These are phyloP conservation scores for Cranoglanis bouderius DNA, from an alignment of 2,113 vertebrate genomes.

Conservation along the genomic window DNA sequence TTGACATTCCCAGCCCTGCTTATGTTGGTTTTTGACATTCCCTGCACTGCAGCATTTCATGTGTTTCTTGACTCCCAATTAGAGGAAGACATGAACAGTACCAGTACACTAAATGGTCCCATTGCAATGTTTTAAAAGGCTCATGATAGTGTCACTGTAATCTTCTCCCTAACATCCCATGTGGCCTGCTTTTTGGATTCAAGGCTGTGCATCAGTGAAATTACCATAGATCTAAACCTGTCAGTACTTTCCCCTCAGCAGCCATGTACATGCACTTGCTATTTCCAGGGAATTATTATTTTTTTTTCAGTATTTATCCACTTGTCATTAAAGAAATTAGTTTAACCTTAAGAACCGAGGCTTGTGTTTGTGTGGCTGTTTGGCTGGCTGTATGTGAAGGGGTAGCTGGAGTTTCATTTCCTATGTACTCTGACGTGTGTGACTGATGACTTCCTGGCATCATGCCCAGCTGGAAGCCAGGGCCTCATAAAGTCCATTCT, in stretches of 20 bases:
- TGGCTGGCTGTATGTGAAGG: neutral
- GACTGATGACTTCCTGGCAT: conserved; percentile 30
- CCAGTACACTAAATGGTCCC: neutral
- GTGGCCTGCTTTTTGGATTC: neutral
- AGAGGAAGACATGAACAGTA: neutral
- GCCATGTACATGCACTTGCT: neutral
- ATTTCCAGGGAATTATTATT: neutral
- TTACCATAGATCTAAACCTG: conserved; percentile 3
- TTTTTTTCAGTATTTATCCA: neutral
- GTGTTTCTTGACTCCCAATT: conserved; percentile 4
- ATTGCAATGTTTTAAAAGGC: conserved; percentile 3
- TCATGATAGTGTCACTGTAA: neutral
- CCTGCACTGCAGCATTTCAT: neutral
- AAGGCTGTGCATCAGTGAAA: neutral
- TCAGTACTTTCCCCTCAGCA: neutral
- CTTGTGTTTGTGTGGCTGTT: neutral
- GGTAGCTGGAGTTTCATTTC: conserved; percentile 36
- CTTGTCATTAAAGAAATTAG: neutral
- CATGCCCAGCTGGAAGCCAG: conserved; percentile 27
- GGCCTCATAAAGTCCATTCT: conserved; percentile 33
- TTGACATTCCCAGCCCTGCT: neutral
- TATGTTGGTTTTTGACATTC: neutral
- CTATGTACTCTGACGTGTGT: conserved; percentile 8
- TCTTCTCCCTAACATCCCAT: neutral
- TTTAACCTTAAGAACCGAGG: neutral